Conservation (phyloP, 2,797 vertebrate species). For the Lutjanus campechanus region DNA sequence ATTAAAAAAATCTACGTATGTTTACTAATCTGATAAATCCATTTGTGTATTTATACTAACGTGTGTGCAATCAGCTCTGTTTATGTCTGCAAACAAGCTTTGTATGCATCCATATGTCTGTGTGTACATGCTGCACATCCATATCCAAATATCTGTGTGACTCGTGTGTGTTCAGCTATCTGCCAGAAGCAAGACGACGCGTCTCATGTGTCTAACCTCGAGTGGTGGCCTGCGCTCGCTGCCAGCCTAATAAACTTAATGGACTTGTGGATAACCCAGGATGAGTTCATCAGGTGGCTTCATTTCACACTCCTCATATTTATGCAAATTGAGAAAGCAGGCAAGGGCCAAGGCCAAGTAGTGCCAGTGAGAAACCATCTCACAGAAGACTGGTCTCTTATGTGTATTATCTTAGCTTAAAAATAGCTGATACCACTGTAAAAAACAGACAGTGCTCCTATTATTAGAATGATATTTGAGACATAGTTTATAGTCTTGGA, state of each 20-base stretch:
- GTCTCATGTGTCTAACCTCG: slow-evolving; percentile 36
- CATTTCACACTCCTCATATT: slow-evolving; percentile 75
- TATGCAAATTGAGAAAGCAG: slow-evolving; percentile 72
- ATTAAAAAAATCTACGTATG: slow-evolving; percentile 14
- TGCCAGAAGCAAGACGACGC: slow-evolving; percentile 34
- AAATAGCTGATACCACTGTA: not conserved
- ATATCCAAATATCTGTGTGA: not conserved
- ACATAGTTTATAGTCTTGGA: slow-evolving; percentile 5
- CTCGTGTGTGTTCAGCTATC: not conserved
- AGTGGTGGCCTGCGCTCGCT: slow-evolving; percentile 22
- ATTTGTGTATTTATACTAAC: slow-evolving; percentile 22
- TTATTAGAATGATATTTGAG: not conserved
- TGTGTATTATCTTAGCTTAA: slow-evolving; percentile 16
- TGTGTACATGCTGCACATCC: not conserved
- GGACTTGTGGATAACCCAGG: slow-evolving; percentile 66
- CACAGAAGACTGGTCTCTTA: slow-evolving; percentile 7
- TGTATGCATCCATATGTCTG: not conserved
- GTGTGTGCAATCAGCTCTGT: not conserved
- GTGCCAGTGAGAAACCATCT: slow-evolving; percentile 18
- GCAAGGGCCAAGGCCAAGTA: slow-evolving; percentile 34
- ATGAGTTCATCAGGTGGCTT: slow-evolving; percentile 74
- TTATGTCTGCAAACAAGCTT: slow-evolving; percentile 24
- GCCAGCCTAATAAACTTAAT: slow-evolving; percentile 78
- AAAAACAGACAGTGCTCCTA: not conserved
- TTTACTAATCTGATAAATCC: slow-evolving; percentile 31